Conservation (phyloP, 2,888 invertebrate species). For the Caenorhabditis doughertyi region DNA sequence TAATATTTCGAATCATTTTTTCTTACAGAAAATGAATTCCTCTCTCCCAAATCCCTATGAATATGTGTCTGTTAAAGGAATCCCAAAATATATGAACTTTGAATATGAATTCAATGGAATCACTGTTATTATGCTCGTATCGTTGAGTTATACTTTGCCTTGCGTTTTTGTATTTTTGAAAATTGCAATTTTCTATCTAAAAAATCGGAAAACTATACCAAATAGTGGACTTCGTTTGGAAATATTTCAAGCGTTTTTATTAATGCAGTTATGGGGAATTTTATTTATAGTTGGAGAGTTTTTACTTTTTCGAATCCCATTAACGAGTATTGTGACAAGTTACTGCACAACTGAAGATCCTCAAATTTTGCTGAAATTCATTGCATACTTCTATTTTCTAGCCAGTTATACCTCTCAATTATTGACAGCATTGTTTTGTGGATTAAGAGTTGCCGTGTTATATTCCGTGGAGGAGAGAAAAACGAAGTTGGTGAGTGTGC, state of each 20-base stretch:
- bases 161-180: not conserved
- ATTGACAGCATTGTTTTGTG: slow-evolving; percentile 27
- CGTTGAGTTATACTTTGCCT: slow-evolving; percentile 9
- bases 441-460: slow-evolving; percentile 21
- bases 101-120: not conserved
- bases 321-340: slow-evolving; percentile 6
- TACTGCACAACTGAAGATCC: slow-evolving; percentile 21
- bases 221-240: not conserved
- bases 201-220: not conserved
- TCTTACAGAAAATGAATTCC: no score
- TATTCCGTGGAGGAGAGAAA: not conserved
- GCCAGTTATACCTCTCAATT: not conserved
- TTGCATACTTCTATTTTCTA: slow-evolving; percentile 2
- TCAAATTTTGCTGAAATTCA: slow-evolving; percentile 1
- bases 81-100: slow-evolving; percentile 3
- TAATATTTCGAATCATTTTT: no score
- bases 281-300: slow-evolving; percentile 6
- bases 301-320: slow-evolving; percentile 17
- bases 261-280: slow-evolving; percentile 43
- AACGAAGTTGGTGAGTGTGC: not conserved
- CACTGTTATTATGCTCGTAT: not conserved
- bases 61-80: no score
- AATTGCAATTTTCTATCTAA: slow-evolving; percentile 10
- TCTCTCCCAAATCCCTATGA: no score
- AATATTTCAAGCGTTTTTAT: slow-evolving; percentile 22